A percentile compares a stretch with the other conserved stretches of the same genome.
Conservation (phyloP, 2,113 vertebrate genomes). For the Ifrita kowaldi region DNA sequence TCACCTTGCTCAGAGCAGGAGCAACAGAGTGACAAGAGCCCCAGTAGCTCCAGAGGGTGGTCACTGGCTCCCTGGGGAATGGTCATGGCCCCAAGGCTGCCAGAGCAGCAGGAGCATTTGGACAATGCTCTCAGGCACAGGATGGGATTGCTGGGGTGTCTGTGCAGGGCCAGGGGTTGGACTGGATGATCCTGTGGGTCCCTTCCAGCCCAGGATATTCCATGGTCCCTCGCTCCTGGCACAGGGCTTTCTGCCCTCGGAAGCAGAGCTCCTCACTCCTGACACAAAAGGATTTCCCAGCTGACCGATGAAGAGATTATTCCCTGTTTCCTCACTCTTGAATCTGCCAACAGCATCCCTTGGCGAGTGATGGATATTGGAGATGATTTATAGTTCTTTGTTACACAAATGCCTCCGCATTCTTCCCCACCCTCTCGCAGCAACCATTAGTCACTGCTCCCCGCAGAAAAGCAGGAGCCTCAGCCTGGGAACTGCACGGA, state of each 20-base stretch:
- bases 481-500: neutral
- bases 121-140: neutral
- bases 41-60: neutral
- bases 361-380: conserved; percentile 36
- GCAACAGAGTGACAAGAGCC: neutral
- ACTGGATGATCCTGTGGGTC: neutral
- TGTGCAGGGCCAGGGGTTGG: neutral
- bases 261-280: neutral
- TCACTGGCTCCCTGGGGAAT: too few relatives aligned
- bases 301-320: neutral
- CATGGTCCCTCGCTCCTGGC: rapidly evolving
- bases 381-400: conserved; percentile 72
- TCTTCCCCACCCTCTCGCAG: conserved; percentile 22
- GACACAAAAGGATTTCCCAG: neutral
- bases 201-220: neutral
- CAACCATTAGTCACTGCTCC: conserved; percentile 31
- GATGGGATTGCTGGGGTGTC: neutral
- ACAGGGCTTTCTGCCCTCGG: rapidly evolving
- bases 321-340: neutral
- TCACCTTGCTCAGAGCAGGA: neutral
- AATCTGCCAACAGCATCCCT: conserved; percentile 34
- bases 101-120: neutral
- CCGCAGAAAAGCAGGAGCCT: neutral
- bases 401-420: conserved; percentile 69
- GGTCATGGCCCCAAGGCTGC: rapidly evolving